Percentiles rank a stretch among this genome's conserved stretches.
Evolutionary conservation across 1,140 invertebrate genomes (phyloP).

Genomic region (Leptinotarsa defecta): DNA sequence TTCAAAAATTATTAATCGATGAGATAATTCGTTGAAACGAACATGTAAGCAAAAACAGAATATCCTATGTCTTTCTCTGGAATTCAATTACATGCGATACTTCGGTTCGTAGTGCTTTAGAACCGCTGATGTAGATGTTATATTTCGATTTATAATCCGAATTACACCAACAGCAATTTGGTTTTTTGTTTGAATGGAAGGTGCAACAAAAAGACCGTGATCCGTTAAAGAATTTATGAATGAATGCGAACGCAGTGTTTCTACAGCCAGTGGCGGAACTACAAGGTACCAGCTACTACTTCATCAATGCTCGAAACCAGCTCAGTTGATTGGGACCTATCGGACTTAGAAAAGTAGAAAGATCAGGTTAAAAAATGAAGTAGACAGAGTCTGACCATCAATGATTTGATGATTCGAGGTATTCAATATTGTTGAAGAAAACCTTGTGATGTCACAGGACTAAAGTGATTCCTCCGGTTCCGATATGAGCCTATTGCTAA

Average conservation of each 20-base stretch:
- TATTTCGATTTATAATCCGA: constrained; percentile 6
- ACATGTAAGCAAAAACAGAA: neutral
- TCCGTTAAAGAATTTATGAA: constrained; percentile 24
- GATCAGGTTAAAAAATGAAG: too few relatives aligned
- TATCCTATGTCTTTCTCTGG: neutral
- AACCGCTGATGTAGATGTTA: neutral
- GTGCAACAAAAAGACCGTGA: constrained; percentile 18
- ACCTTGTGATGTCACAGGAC: too few relatives aligned
- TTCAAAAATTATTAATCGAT: too few relatives aligned
- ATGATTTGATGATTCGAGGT: too few relatives aligned
- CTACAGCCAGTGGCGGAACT: constrained; percentile 6
- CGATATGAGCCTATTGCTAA: too few relatives aligned
- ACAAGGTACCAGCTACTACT: neutral
- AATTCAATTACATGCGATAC: constrained; percentile 1
- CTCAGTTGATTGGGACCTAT: too few relatives aligned
- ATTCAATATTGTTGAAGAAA: too few relatives aligned
- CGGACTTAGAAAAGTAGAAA: too few relatives aligned
- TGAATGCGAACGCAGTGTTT: constrained; percentile 13
- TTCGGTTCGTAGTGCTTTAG: neutral
- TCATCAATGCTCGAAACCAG: too few relatives aligned
- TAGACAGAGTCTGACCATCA: too few relatives aligned
- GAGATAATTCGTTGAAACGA: too few relatives aligned
- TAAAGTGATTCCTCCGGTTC: too few relatives aligned
- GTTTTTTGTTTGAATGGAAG: constrained; percentile 16
- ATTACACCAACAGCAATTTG: constrained; percentile 18